Evolutionary conservation across 37 sponge, comb jelly and placozoan genomes (phyloP).

Genomic region (Crambe crambe): DNA sequence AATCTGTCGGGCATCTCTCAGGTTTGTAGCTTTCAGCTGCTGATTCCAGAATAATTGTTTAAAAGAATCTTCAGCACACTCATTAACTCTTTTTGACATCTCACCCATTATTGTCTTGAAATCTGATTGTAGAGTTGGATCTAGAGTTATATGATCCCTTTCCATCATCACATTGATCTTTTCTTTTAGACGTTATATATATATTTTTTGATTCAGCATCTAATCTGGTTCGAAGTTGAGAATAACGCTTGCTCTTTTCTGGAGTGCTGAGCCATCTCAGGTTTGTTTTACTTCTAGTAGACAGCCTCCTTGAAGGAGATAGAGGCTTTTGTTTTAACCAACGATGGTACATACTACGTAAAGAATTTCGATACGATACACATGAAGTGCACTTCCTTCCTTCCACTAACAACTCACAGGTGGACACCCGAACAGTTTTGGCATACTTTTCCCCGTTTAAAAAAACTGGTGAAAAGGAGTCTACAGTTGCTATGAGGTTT

Average conservation of each 20-base stretch:
- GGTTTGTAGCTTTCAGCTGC: constrained; percentile 35
- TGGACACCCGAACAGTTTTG: constrained; percentile 31
- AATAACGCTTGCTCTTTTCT: constrained; percentile 13
- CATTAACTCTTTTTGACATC: constrained; percentile 7
- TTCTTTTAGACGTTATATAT: constrained; percentile 21
- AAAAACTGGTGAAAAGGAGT: constrained; percentile 3
- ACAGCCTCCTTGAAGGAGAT: background rate
- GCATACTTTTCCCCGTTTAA: constrained; percentile 14
- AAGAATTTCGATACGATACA: constrained; percentile 47
- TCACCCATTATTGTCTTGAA: constrained; percentile 30
- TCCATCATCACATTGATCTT: constrained; percentile 27
- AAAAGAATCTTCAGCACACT: constrained; percentile 47
- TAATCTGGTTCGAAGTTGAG: constrained; percentile 15
- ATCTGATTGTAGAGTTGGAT: constrained; percentile 32
- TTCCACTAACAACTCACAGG: constrained; percentile 33
- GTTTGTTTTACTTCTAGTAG: constrained; percentile 35
- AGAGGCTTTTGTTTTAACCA: constrained; percentile 20
- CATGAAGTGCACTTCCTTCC: constrained; percentile 28
- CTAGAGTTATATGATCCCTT: constrained; percentile 20
- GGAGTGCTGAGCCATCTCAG: constrained; percentile 37
- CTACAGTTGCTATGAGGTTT: constrained; percentile 24
- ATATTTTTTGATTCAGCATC: constrained; percentile 14
- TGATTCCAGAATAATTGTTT: constrained; percentile 55
- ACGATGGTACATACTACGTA: constrained; percentile 19
- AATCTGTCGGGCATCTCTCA: constrained; percentile 33